Conservation (phyloP, 2,113 vertebrate genomes). For the Platysteira castanea region DNA sequence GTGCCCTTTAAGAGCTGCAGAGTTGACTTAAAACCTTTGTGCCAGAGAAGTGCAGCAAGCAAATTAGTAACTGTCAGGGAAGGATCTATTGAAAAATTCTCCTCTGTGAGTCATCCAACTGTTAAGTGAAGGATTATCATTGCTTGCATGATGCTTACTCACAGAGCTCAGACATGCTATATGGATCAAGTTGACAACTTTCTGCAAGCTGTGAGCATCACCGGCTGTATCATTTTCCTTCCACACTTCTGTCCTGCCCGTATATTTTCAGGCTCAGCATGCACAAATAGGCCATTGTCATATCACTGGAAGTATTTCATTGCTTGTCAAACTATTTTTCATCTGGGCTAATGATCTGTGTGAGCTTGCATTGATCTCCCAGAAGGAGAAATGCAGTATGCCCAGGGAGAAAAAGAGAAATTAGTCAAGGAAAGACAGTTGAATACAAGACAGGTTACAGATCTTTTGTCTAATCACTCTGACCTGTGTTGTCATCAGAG, state of each 20-base stretch:
- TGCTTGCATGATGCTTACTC: not conserved
- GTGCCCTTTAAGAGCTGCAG: not conserved
- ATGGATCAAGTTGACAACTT: conserved; percentile 35
- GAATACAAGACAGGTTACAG: not conserved
- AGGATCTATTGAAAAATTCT: not conserved
- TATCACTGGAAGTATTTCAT: conserved; percentile 5
- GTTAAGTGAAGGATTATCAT: conserved; percentile 18
- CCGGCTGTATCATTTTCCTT: not conserved
- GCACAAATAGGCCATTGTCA: not conserved
- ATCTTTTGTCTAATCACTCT: not conserved
- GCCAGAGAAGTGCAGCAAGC: not conserved
- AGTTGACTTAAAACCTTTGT: conserved; percentile 21
- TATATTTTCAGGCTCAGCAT: conserved; percentile 5
- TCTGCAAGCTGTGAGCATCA: not conserved
- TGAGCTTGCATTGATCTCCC: not conserved
- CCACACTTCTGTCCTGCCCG: not conserved
- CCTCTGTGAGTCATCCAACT: not conserved
- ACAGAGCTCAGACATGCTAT: not conserved
- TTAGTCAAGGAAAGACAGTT: not conserved
- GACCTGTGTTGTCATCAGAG: not conserved
- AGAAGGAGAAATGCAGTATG: not conserved
- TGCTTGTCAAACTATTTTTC: conserved; percentile 33
- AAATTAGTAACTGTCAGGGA: conserved; percentile 11
- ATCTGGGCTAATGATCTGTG: not conserved
- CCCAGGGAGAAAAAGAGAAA: not conserved